Evolutionary conservation across 2,888 invertebrate species (phyloP), one percentile per base, ranked within the genome.

Genomic region (Trypoxylon attenuatum): DNA sequence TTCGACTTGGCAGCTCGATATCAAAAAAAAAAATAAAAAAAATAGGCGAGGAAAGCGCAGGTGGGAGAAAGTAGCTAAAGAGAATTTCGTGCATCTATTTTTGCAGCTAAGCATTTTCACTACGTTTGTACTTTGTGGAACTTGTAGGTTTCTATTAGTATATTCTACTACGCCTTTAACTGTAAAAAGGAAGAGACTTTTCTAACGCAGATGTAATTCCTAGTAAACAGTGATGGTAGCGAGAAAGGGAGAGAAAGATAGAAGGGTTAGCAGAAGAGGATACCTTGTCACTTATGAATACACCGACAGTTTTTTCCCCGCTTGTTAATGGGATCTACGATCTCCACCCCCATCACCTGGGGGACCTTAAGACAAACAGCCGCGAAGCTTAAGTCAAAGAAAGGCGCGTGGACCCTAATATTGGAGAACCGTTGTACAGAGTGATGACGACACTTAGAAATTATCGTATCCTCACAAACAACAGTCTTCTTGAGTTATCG

Each of bases 1-100:
- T 76, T 78, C 61, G 73, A 81, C 80, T 81, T 78, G 80, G 83
- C 81, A 84, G 83, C 84, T 84, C 75, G 66, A 85, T 82, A 83
- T 82, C 83, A 84, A 84, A 83, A 82, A 80, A 66, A 71, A 69
- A 56, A 50, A 68, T 51, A 55, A 49, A 49, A 69, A 70, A 55
- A 47, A 45, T 43, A 55, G 52, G 60, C 43, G 58, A 47, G 54
- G 27, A 54, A 54, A n/a, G n/a, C n/a, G n/a, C n/a, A n/a, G n/a
- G n/a, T n/a, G n/a, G n/a, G n/a, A n/a, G n/a, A n/a, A n/a, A 43
- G 67, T 70, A 70, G 54, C 53, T 67, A 69, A 54, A 64, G 57
- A 69, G 58, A 76, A 80, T 59, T 61, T 79, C 75, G 76, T 70
- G 78, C 80, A 78, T 82, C 82, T 84, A 84, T 84, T 83, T 83